A percentile compares a stretch with the other conserved stretches of the same genome.
Conservation (phyloP, 2,888 invertebrate species). For the Hetaerina titia region DNA sequence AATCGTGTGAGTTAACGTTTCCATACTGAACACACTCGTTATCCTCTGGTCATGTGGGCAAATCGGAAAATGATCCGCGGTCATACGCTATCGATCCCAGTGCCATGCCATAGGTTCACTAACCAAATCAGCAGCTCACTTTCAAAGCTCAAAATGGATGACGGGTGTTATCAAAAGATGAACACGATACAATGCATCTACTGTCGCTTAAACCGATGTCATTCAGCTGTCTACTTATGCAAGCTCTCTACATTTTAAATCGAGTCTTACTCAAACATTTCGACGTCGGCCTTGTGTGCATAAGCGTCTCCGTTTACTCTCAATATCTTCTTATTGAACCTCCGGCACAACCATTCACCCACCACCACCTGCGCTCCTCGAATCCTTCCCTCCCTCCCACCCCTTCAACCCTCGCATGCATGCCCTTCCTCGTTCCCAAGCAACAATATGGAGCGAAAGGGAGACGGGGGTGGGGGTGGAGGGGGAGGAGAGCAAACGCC, state of each 20-base stretch:
- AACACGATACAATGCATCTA: not conserved
- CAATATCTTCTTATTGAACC: constrained; percentile 5
- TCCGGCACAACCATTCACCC: not conserved
- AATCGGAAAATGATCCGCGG: no score
- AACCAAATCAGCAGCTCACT: not conserved
- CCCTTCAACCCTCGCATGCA: not conserved
- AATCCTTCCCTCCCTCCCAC: not conserved
- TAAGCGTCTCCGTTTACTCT: not conserved
- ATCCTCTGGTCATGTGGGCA: no score
- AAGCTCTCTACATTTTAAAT: not conserved
- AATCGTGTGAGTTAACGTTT: no score
- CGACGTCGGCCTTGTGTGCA: not conserved
- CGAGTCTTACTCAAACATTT: constrained; percentile 31
- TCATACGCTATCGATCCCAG: no score
- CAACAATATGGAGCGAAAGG: not conserved
- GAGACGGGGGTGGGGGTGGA: not conserved
- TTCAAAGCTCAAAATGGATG: not conserved
- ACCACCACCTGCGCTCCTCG: not conserved
- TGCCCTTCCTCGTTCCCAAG: not conserved
- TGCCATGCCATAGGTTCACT: not conserved
- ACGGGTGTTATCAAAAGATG: not conserved
- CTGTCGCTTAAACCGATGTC: not conserved
- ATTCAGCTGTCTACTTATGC: not conserved
- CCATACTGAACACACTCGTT: no score
- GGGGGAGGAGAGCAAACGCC: not conserved